These are phyloP conservation scores for Melanotaenia parkinsoni DNA, from an alignment of 2,797 vertebrate genomes.

Conservation along the genomic window DNA sequence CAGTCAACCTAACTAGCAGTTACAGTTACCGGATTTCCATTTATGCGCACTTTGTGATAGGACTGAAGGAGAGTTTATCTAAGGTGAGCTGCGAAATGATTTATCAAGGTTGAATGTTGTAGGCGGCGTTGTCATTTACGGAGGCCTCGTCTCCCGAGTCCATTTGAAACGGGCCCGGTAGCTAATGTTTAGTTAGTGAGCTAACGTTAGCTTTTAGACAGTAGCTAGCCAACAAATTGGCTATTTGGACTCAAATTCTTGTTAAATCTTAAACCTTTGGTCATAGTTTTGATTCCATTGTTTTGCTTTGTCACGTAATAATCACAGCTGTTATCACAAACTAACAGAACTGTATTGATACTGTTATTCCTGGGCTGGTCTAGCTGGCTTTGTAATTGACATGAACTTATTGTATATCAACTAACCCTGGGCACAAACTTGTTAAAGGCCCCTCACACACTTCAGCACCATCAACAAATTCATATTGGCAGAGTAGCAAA, in stretches of 20 bases:
- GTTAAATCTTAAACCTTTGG: neutral
- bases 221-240: neutral
- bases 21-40: neutral
- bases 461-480: neutral
- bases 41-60: neutral
- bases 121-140: slow-evolving; percentile 42
- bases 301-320: neutral
- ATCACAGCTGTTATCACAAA: neutral
- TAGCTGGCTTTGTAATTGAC: slow-evolving; percentile 9
- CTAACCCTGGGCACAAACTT: neutral
- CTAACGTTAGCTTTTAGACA: slow-evolving; percentile 38
- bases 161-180: slow-evolving; percentile 55
- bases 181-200: slow-evolving; percentile 50
- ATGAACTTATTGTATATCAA: neutral
- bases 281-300: neutral
- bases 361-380: slow-evolving; percentile 1
- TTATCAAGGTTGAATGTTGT: slow-evolving; percentile 54
- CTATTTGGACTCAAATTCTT: neutral
- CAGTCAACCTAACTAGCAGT: neutral
- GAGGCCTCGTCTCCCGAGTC: slow-evolving; percentile 54
- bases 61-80: neutral
- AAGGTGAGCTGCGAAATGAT: slow-evolving; percentile 12
- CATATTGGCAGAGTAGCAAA: too few species aligned
- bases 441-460: neutral
- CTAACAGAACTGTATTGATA: neutral